Percentiles rank a stretch among this genome's conserved stretches.
Conservation (phyloP, 2,113 vertebrate species). For the Pelusios castaneus region DNA sequence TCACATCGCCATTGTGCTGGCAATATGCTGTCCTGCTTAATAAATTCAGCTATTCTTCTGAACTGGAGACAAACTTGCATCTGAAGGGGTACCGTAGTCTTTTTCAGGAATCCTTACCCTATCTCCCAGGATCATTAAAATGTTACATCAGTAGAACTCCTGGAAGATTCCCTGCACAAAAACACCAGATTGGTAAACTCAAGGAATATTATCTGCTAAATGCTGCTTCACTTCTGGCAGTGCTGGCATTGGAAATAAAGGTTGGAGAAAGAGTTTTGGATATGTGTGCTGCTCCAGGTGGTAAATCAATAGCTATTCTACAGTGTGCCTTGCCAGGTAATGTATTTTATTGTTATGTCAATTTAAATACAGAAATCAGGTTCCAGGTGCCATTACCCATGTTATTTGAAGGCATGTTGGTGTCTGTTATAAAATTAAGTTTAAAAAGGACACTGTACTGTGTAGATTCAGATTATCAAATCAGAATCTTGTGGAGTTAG, state of each 20-base stretch:
- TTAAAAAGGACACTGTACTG: neutral
- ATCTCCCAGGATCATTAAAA: constrained; percentile 72
- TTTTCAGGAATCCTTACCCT: constrained; percentile 64
- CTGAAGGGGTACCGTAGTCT: constrained; percentile 81
- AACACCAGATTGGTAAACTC: constrained; percentile 83
- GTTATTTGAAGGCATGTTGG: neutral
- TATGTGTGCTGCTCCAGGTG: constrained; percentile 94
- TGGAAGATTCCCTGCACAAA: constrained; percentile 83
- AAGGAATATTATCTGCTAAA: constrained; percentile 94
- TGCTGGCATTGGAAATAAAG: constrained; percentile 86
- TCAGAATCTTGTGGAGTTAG: neutral
- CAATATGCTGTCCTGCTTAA: constrained; percentile 92
- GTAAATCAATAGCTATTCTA: constrained; percentile 89
- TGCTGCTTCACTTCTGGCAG: constrained; percentile 91
- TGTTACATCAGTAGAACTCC: constrained; percentile 82
- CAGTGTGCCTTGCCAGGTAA: constrained; percentile 90
- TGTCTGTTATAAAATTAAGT: neutral
- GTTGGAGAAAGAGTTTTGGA: constrained; percentile 90
- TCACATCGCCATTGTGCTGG: constrained; percentile 85
- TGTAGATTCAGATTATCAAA: rapidly evolving
- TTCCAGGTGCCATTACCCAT: neutral
- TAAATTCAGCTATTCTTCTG: constrained; percentile 79
- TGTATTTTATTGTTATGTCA: neutral
- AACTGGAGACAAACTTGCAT: constrained; percentile 77
- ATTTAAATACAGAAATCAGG: neutral